Evolutionary conservation across 2,888 invertebrate species (phyloP).

Genomic region (Leptinotarsa haldemani): DNA sequence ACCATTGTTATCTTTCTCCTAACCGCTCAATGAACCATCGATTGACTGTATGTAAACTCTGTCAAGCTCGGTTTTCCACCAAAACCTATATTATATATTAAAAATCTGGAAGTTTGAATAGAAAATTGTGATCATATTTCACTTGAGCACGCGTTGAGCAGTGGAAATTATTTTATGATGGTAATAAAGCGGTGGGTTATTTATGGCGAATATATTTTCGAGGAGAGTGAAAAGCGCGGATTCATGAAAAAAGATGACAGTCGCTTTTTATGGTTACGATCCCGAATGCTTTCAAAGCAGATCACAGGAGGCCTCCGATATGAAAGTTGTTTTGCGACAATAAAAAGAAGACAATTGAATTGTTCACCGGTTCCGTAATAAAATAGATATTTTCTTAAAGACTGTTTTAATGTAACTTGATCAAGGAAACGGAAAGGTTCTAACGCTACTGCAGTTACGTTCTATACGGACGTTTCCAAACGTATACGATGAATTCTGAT

Average conservation of each 20-base stretch:
- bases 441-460: too few relatives aligned
- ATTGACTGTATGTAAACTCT: constrained; percentile 1
- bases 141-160: constrained; percentile 58
- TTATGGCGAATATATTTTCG: constrained; percentile 50
- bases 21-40: background rate
- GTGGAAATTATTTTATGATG: constrained; percentile 61
- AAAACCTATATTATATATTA: constrained; percentile 43
- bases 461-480: too few relatives aligned
- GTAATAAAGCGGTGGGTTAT: constrained; percentile 60
- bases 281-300: constrained; percentile 17
- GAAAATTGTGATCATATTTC: constrained; percentile 60
- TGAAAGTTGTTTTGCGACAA: constrained; percentile 5
- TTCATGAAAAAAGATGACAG: constrained; percentile 31
- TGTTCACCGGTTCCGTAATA: background rate
- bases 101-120: constrained; percentile 59
- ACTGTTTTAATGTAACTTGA: too few relatives aligned
- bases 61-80: background rate
- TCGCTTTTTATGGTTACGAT: constrained; percentile 25
- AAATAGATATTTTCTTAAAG: constrained; percentile 4
- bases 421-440: too few relatives aligned
- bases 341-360: constrained; percentile 18
- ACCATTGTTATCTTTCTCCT: too few relatives aligned
- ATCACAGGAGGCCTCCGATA: constrained; percentile 12
- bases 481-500: too few relatives aligned
- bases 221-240: constrained; percentile 32